A percentile compares a stretch with the other conserved stretches of the same genome.
phyloP scores from a whole-genome alignment of 1,140 invertebrate species.

The Drosophila cardini region DNA sequence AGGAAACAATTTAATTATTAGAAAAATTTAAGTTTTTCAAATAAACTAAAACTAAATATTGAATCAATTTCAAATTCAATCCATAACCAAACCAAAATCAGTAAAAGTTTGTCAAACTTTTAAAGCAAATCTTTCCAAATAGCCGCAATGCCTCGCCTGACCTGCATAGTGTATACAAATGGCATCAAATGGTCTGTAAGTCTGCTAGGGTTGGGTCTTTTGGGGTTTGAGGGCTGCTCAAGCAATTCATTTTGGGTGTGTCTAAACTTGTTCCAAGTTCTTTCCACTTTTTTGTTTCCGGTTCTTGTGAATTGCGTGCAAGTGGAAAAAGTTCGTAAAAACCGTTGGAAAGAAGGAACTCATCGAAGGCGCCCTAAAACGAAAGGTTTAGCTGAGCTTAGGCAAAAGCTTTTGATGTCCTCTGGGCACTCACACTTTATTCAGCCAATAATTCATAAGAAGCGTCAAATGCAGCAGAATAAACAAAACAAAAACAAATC shows the following conservation, averaged over 20 bases:
- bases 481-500: constrained; percentile 44
- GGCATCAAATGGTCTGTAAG: constrained; percentile 71
- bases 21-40: too few relatives aligned
- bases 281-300: constrained; percentile 12
- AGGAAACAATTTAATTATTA: too few relatives aligned
- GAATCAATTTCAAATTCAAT: too few relatives aligned
- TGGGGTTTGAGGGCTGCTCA: constrained; percentile 4
- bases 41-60: too few relatives aligned
- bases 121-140: neutral
- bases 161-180: constrained; percentile 28
- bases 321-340: constrained; percentile 27
- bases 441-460: constrained; percentile 75
- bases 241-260: constrained; percentile 13
- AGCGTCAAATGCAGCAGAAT: constrained; percentile 54
- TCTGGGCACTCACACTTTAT: constrained; percentile 34
- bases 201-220: constrained; percentile 28
- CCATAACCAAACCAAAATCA: too few relatives aligned
- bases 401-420: constrained; percentile 42
- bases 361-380: neutral
- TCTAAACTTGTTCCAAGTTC: constrained; percentile 57
- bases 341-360: neutral
- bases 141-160: neutral
- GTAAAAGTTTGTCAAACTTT: too few relatives aligned
- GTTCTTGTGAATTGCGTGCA: constrained; percentile 15
- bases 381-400: constrained; percentile 42